These are phyloP conservation scores for Podargus strigoides DNA, from an alignment of 2,797 vertebrate genomes.

Conservation along the genomic window DNA sequence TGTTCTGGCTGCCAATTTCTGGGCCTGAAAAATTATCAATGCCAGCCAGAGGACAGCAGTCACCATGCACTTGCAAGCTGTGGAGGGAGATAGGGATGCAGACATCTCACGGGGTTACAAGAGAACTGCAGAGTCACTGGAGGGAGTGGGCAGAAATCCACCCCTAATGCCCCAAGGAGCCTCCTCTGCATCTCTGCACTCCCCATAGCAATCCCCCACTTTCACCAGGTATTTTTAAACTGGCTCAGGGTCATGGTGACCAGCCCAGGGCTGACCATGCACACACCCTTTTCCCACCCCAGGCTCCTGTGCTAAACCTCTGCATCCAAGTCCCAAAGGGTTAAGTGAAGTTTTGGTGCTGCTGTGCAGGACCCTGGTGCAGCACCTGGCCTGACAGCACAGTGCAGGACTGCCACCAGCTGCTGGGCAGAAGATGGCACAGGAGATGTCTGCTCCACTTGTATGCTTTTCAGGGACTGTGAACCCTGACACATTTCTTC, in stretches of 20 bases:
- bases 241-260: background rate
- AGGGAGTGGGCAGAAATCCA: background rate
- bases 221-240: background rate
- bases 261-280: background rate
- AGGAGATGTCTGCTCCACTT: background rate
- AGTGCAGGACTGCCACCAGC: background rate
- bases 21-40: background rate
- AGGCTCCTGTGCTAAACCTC: background rate
- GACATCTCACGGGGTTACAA: background rate
- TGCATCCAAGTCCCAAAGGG: background rate
- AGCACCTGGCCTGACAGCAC: accelerated
- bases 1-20: background rate
- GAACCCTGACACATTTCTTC: background rate
- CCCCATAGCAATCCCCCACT: background rate
- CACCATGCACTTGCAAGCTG: background rate
- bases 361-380: accelerated
- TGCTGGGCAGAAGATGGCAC: background rate
- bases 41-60: background rate
- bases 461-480: background rate
- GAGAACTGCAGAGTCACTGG: background rate
- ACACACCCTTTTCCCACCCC: background rate
- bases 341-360: background rate
- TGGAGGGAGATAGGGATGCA: background rate
- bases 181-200: background rate
- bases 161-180: accelerated